Evolutionary conservation across 2,888 invertebrate genomes (phyloP).

Genomic region (Copidosoma aretas): DNA sequence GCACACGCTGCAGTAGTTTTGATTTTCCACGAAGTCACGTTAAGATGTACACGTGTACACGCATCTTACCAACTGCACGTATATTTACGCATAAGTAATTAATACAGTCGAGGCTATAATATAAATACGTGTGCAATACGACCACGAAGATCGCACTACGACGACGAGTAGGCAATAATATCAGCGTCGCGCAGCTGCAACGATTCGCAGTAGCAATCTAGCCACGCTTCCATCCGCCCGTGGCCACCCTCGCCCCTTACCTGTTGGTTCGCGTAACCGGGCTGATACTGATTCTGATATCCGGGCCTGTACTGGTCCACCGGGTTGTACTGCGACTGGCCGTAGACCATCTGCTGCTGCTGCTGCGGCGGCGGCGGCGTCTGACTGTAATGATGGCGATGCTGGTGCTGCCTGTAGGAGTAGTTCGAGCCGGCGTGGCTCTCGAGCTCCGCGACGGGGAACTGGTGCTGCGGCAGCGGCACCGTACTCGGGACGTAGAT

Average conservation of each 20-base stretch:
- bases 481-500: background rate
- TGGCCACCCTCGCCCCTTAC: slow-evolving; percentile 25
- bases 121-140: too few relatives aligned
- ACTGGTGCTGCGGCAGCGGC: background rate
- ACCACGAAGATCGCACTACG: too few relatives aligned
- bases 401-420: slow-evolving; percentile 56
- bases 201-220: too few relatives aligned
- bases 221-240: too few relatives aligned
- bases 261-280: slow-evolving; percentile 47
- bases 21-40: too few relatives aligned
- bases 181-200: too few relatives aligned
- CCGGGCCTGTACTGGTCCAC: slow-evolving; percentile 45
- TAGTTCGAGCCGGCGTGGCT: slow-evolving; percentile 26
- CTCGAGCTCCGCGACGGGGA: background rate
- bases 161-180: too few relatives aligned
- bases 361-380: background rate
- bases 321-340: slow-evolving; percentile 51
- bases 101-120: too few relatives aligned
- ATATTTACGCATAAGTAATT: too few relatives aligned
- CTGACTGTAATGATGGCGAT: background rate
- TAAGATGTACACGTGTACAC: too few relatives aligned
- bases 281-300: slow-evolving; percentile 54
- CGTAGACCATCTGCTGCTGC: slow-evolving; percentile 61
- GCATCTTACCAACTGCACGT: too few relatives aligned
- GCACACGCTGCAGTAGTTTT: too few relatives aligned